A percentile compares a stretch with the other conserved stretches of the same genome.
Evolutionary conservation across 2,797 vertebrate species (phyloP).

Genomic region (Enteromius mattozi): DNA sequence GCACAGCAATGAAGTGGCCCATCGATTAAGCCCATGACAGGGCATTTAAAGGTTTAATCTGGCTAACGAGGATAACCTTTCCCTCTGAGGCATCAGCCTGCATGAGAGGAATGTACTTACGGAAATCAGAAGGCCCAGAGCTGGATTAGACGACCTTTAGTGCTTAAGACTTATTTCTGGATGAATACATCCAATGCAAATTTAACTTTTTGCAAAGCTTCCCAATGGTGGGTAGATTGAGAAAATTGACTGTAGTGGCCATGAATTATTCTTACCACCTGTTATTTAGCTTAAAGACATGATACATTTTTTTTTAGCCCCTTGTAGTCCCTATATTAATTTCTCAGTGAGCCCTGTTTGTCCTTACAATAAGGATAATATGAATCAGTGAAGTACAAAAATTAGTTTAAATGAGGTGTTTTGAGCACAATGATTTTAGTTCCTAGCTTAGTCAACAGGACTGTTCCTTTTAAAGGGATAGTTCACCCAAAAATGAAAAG

Average conservation of each 20-base stretch:
- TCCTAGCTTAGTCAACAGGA: background rate
- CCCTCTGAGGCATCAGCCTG: conserved; percentile 67
- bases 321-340: background rate
- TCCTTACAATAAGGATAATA: background rate
- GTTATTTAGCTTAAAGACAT: background rate
- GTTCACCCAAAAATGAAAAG: too few species aligned
- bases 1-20: conserved; percentile 81
- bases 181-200: conserved; percentile 17
- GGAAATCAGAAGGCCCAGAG: conserved; percentile 24
- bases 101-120: conserved; percentile 60
- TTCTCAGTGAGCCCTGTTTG: background rate
- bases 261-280: background rate
- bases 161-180: conserved; percentile 13
- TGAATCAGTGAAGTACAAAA: background rate
- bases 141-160: conserved; percentile 36
- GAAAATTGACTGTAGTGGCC: background rate
- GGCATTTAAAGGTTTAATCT: conserved; percentile 83
- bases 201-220: background rate
- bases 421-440: background rate
- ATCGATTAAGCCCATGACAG: conserved; percentile 80
- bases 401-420: background rate
- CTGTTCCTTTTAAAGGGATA: background rate
- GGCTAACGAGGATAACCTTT: conserved; percentile 82
- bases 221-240: background rate
- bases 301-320: background rate